Evolutionary conservation across 92 coral and sea anemone species (phyloP), one percentile per base, ranked within the genome.

Genomic region (Nematostella vectensis): DNA sequence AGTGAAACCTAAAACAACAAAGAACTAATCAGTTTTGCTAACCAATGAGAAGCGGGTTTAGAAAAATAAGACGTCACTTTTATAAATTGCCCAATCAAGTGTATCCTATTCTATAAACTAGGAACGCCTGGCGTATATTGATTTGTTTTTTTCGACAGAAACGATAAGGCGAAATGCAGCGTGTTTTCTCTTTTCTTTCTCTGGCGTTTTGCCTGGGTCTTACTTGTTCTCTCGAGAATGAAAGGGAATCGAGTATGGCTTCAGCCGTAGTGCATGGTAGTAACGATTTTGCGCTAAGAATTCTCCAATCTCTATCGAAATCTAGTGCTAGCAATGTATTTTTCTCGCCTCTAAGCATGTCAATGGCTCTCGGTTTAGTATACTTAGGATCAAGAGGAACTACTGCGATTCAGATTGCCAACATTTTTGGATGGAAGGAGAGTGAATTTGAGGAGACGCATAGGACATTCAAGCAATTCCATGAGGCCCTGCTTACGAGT

Each of bases 281-380:
- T 36, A 72, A 73, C 53, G 55, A 79, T 4, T 67, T 79, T 19
- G 87, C 81, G n/a, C 44, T 79, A 23, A 61, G 66, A 55, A 48
- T 79, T 25, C 47, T 72, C 25, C 50, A 73, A 12, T 24, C 50
- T 19, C 65, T 79, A 9, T 44, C 56, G 22, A 26, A 47, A 25
- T 33, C 49, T 45, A 63, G 33, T 53, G 25, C 18, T 55, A 57
- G 30, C 6, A 83, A 88, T 29, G 25, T 88, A 37, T 83, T 88
- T 47, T 83, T 61, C 54, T 88, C 96, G 25, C 98, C 98, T 16
- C 60, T 93, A 0, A 91, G 98, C 47, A 67, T 91, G 10, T 55
- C 78, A 16, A 61, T 85, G 2, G 83, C 98, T 4, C 43, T 86
- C 10, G 98, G 84, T 4, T 77, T 91, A 88, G 82, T 81, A 4